Percentiles rank a stretch among this genome's conserved stretches.
Conservation (phyloP, 1,140 invertebrate genomes). For the Littorina saxatilis region DNA sequence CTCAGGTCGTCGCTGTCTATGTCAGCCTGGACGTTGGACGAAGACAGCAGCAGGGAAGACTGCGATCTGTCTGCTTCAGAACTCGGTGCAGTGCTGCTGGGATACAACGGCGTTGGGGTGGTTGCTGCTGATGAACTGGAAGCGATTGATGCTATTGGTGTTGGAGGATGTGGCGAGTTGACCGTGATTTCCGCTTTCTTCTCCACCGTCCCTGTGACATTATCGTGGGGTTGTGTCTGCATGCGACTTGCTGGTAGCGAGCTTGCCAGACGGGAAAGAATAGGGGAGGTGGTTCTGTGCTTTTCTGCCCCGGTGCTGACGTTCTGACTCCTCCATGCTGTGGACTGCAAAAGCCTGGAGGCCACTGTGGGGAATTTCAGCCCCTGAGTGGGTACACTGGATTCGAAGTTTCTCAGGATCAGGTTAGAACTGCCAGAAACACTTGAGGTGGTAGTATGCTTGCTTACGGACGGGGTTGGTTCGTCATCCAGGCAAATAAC, state of each 20-base stretch:
- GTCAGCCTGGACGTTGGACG: slow-evolving; percentile 30
- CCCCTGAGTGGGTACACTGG: background rate
- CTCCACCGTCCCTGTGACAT: background rate
- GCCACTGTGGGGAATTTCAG: too few species aligned
- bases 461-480: background rate
- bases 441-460: too few species aligned
- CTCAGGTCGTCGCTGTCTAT: slow-evolving; percentile 38
- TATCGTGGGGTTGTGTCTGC: background rate
- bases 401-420: background rate
- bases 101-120: background rate
- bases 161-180: background rate
- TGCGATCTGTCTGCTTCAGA: background rate
- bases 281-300: background rate
- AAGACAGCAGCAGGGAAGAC: slow-evolving; percentile 34
- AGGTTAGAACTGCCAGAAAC: background rate
- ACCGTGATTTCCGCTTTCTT: background rate
- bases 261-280: slow-evolving; percentile 7
- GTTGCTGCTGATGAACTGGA: background rate
- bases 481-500: slow-evolving; percentile 4
- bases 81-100: slow-evolving; percentile 1
- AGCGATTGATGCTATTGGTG: background rate
- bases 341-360: background rate
- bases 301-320: background rate
- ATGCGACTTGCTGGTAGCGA: background rate
- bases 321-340: background rate